Base-by-base conservation (phyloP, 2,888 invertebrate genomes). In the Arge pagana region DNA sequence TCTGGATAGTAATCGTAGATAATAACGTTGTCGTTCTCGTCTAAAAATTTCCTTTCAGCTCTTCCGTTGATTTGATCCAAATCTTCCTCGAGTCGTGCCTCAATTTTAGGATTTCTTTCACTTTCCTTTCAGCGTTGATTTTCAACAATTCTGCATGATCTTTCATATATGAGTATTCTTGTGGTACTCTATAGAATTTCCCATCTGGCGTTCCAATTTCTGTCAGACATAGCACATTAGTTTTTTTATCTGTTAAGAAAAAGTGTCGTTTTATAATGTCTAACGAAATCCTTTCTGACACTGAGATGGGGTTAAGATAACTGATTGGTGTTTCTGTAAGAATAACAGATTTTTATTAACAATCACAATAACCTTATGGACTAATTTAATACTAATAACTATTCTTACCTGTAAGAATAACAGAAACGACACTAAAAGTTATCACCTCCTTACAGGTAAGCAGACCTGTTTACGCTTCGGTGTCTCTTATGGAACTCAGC, bases 1-100 rank as follows among this genome's bases (percentile, higher is more conserved):
- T 48, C 26, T 53, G 15, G 26, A 55, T 24, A 11, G 8, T 50
- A 11, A 10, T 23, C 16, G 15, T 35, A 13, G 3, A 8, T 11
- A 35, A 15, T 35, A 5, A 8, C 5, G 43, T 58, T 58, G 37
- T 53, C 53, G 13, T 57, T 55, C 24, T 59, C 50, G 50, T 55
- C 57, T 13, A 53, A 13, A 43, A 18, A 8, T 28, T 1, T 30
- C 31, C 28, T 15, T 43, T 30, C 10, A 43, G 31, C 39, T 11
- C 18, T 39, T 39, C 15, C n/a, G n/a, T 26, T 26, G n/a, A 26
- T 26, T 23, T 48, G 4, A 55, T 53, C 55, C 53, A 55, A 3
- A 57, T 13, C 33, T 33, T 33, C 13, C 33, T 33, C 13, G 33
- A 6, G 10, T 36, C 8, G 8, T 18, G 16, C 8, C 36, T 36